Conservation (phyloP, 2,797 vertebrate species). For the Phoxinus dragarum region DNA sequence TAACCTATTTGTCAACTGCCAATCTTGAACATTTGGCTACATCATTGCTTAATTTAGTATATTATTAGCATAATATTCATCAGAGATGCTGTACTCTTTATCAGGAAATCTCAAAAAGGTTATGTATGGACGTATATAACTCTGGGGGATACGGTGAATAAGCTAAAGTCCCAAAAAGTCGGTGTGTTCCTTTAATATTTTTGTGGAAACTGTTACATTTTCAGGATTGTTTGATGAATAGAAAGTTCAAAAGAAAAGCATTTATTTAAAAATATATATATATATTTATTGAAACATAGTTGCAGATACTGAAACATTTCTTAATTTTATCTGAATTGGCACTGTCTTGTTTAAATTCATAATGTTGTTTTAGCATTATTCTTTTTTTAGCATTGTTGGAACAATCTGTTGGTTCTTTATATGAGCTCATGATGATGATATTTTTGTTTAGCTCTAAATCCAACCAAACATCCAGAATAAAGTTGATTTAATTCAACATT, state of each 20-base stretch:
- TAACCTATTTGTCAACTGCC: too few species aligned
- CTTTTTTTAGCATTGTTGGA: background rate
- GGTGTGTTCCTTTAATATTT: too few species aligned
- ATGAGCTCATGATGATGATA: background rate
- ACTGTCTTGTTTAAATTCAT: background rate
- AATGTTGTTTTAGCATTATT: background rate
- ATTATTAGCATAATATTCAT: too few species aligned
- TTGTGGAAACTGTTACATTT: background rate
- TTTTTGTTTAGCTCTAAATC: background rate
- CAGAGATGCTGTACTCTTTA: too few species aligned
- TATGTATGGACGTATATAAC: too few species aligned
- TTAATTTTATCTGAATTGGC: too few species aligned
- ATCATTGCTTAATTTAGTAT: too few species aligned
- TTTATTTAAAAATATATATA: background rate
- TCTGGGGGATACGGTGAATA: too few species aligned
- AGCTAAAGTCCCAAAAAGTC: too few species aligned
- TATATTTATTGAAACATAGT: background rate
- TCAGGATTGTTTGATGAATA: background rate
- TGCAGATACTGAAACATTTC: too few species aligned
- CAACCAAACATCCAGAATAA: background rate
- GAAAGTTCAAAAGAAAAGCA: background rate
- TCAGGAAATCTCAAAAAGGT: too few species aligned
- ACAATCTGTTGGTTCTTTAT: background rate
- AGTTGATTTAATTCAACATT: background rate
- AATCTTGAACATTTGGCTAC: too few species aligned